Evolutionary conservation across 2,797 vertebrate species (phyloP).

Genomic region (Sebastiscus albofasciatus): DNA sequence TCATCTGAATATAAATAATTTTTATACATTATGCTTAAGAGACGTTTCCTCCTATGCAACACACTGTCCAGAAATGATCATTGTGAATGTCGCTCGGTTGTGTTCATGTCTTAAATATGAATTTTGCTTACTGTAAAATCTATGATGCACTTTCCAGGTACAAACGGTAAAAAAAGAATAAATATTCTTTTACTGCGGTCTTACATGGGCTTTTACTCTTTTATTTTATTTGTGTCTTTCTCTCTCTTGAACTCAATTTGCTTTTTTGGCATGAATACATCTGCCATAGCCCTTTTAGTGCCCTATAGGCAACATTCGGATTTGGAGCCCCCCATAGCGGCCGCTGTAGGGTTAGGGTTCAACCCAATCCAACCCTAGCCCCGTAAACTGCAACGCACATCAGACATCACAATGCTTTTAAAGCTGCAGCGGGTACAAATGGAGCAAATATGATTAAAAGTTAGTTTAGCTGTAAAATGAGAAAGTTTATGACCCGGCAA

Average conservation of each 20-base stretch:
- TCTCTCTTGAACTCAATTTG: not conserved
- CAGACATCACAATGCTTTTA: too few species aligned
- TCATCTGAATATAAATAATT: conserved; percentile 85
- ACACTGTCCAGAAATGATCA: conserved; percentile 84
- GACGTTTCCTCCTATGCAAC: conserved; percentile 82
- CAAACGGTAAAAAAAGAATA: conserved; percentile 81
- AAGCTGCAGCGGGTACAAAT: too few species aligned
- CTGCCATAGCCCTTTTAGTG: too few species aligned
- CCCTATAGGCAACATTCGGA: too few species aligned
- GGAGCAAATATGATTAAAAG: too few species aligned
- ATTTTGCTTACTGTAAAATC: conserved; percentile 88
- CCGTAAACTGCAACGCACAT: too few species aligned
- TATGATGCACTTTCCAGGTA: conserved; percentile 88
- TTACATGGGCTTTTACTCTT: conserved; percentile 12
- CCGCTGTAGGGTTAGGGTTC: too few species aligned
- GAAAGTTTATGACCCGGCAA: too few species aligned
- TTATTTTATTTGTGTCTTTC: not conserved
- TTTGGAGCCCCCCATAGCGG: too few species aligned
- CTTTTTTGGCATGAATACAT: not conserved
- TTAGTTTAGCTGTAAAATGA: too few species aligned
- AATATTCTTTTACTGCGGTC: conserved; percentile 82
- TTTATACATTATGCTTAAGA: conserved; percentile 86
- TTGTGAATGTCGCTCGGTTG: conserved; percentile 85
- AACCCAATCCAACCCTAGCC: too few species aligned
- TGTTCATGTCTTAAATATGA: conserved; percentile 89